Percentiles rank a stretch among this genome's conserved stretches.
Evolutionary conservation across 2,797 vertebrate genomes (phyloP).

Genomic region (Oreochromis mossambicus): DNA sequence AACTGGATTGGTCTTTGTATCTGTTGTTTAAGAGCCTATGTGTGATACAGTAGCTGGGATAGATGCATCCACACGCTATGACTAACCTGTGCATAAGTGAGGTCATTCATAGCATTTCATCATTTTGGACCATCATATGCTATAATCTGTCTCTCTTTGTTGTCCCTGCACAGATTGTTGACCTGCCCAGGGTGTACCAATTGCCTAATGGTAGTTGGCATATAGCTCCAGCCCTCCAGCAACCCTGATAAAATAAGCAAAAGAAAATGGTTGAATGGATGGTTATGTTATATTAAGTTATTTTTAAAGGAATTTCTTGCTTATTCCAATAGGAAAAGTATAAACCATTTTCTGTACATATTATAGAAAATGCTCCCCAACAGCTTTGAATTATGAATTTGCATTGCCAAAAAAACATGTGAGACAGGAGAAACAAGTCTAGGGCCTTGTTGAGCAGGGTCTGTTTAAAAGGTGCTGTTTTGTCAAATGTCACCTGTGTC

Average conservation of each 20-base stretch:
- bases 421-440: neutral
- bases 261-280: neutral
- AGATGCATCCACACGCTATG: neutral
- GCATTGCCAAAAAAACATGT: neutral
- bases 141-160: neutral
- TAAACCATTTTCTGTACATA: neutral
- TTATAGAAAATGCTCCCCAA: neutral
- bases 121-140: neutral
- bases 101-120: neutral
- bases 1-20: neutral
- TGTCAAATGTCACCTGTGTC: neutral
- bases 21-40: neutral
- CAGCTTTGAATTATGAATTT: neutral
- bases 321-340: neutral
- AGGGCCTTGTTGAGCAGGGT: neutral
- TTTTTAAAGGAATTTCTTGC: neutral
- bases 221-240: neutral
- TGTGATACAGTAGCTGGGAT: neutral
- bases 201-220: neutral
- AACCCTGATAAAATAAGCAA: neutral
- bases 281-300: neutral
- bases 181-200: neutral
- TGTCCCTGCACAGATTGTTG: neutral
- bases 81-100: neutral
- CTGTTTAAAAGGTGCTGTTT: neutral